phyloP scores from a whole-genome alignment of 2,113 vertebrate genomes.

The Ophiodon elongatus region DNA sequence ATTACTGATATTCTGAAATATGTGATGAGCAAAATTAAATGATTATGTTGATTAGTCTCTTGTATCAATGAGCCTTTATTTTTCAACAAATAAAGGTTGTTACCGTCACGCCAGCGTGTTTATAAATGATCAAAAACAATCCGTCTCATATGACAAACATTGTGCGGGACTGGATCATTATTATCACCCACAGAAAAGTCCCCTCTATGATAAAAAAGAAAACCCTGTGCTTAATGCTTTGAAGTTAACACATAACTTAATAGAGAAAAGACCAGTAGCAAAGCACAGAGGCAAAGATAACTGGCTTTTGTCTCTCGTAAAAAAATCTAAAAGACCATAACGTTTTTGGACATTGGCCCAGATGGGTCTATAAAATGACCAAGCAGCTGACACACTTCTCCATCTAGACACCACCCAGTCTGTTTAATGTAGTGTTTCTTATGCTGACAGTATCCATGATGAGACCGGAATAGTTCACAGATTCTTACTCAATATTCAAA shows the following conservation, averaged over 20 bases:
- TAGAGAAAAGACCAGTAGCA: neutral
- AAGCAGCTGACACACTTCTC: neutral
- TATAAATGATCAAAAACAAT: neutral
- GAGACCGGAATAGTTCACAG: neutral
- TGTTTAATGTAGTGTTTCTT: neutral
- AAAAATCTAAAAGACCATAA: neutral
- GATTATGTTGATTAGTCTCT: neutral
- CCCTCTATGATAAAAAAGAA: neutral
- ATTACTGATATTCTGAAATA: neutral
- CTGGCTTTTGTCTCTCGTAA: neutral
- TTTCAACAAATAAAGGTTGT: neutral
- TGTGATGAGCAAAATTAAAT: neutral
- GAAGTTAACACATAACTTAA: neutral
- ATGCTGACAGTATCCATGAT: neutral
- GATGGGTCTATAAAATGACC: neutral
- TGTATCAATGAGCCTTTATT: neutral
- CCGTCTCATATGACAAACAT: neutral
- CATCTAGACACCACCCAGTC: neutral
- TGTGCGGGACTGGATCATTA: constrained; percentile 11
- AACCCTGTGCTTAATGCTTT: neutral
- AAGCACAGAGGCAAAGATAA: neutral
- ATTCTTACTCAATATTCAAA: neutral
- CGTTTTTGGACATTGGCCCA: neutral
- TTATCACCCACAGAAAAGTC: neutral
- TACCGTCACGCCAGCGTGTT: neutral